phyloP scores from a whole-genome alignment of 2,888 invertebrate species.

The Pyrochroa serraticornis region DNA sequence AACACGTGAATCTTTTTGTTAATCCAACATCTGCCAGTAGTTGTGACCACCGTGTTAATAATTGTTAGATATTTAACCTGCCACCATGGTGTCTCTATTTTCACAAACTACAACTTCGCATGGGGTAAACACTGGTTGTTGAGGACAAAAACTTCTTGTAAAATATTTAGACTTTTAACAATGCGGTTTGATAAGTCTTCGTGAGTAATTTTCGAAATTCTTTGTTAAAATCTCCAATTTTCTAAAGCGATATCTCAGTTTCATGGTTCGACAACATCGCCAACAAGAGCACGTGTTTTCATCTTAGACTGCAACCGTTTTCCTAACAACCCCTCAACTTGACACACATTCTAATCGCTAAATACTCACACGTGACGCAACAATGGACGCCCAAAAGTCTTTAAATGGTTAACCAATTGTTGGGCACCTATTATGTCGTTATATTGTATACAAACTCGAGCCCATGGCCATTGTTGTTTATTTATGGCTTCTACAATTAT shows the following conservation, averaged over 20 bases:
- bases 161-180: constrained; percentile 28
- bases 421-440: constrained; percentile 46
- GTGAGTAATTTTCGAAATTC: constrained; percentile 12
- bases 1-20: constrained; percentile 5
- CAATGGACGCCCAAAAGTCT: constrained; percentile 42
- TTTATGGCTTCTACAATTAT: constrained; percentile 40
- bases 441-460: constrained; percentile 46
- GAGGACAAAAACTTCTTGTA: constrained; percentile 24
- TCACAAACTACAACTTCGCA: constrained; percentile 19
- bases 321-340: not conserved
- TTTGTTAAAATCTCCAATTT: constrained; percentile 21
- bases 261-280: constrained; percentile 7
- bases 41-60: constrained; percentile 31
- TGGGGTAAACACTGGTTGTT: constrained; percentile 22
- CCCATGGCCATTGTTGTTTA: constrained; percentile 35
- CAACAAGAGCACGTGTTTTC: constrained; percentile 29
- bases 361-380: constrained; percentile 42
- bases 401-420: constrained; percentile 49
- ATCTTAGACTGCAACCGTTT: constrained; percentile 20
- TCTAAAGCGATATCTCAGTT: constrained; percentile 27
- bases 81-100: constrained; percentile 39
- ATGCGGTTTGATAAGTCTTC: constrained; percentile 8
- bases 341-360: constrained; percentile 29
- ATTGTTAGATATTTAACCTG: constrained; percentile 40
- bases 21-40: constrained; percentile 18